Evolutionary conservation across 2,797 vertebrate genomes (phyloP).

Genomic region (Limosa lapponica): DNA sequence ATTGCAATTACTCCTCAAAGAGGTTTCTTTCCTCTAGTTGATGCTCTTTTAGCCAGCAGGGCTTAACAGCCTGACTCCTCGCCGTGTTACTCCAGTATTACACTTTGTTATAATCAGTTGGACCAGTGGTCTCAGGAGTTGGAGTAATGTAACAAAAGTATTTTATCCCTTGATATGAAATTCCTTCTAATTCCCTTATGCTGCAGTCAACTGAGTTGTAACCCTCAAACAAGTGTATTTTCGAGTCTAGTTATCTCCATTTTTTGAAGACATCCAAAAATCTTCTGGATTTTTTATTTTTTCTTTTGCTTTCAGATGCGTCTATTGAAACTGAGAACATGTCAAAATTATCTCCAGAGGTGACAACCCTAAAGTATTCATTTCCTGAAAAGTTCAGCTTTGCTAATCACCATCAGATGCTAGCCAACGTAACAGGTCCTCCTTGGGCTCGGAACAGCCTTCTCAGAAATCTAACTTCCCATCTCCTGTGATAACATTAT

Average conservation of each 20-base stretch:
- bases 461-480: conserved; percentile 40
- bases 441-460: not conserved
- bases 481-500: conserved; percentile 13
- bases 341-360: not conserved
- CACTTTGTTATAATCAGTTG: not conserved
- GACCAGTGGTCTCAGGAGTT: not conserved
- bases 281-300: not conserved
- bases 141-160: not conserved
- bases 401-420: not conserved
- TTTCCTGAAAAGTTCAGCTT: conserved; percentile 35
- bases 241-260: not conserved
- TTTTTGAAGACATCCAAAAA: not conserved
- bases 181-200: not conserved
- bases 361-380: not conserved
- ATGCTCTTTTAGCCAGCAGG: not conserved
- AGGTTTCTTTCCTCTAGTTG: not conserved
- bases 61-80: not conserved
- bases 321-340: not conserved
- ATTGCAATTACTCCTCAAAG: not conserved
- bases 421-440: not conserved
- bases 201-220: not conserved
- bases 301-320: not conserved
- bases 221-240: not conserved
- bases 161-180: not conserved
- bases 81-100: not conserved